phyloP scores from a whole-genome alignment of 2,888 invertebrate species.

The Lochmaea capreae region DNA sequence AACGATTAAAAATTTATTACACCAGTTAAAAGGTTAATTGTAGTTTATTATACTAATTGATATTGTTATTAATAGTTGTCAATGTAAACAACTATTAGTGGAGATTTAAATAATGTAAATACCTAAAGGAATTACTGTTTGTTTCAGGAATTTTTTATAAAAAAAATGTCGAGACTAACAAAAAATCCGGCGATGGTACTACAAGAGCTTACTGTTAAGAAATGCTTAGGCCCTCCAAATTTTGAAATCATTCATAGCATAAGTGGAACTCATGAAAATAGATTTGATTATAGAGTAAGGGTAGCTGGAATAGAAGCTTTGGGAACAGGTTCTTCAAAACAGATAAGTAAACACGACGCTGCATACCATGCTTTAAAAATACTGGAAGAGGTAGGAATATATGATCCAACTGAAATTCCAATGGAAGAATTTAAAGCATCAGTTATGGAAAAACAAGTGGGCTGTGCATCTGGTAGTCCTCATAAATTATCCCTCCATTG shows the following conservation, averaged over 20 bases:
- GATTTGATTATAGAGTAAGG: constrained; percentile 66
- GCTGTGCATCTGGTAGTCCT: constrained; percentile 25
- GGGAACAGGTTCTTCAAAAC: constrained; percentile 66
- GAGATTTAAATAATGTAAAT: too few relatives aligned
- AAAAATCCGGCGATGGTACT: constrained; percentile 76
- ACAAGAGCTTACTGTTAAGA: constrained; percentile 74
- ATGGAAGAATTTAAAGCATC: constrained; percentile 53
- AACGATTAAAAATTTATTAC: too few relatives aligned
- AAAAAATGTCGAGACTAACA: constrained; percentile 51
- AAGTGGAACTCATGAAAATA: constrained; percentile 64
- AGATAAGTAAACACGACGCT: constrained; percentile 73
- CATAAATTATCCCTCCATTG: constrained; percentile 43
- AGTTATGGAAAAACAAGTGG: constrained; percentile 35
- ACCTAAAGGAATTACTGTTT: too few relatives aligned
- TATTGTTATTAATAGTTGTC: too few relatives aligned
- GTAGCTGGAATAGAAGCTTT: constrained; percentile 60
- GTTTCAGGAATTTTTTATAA: too few relatives aligned
- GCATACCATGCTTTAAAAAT: constrained; percentile 67
- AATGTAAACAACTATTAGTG: too few relatives aligned
- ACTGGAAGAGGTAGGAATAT: constrained; percentile 62
- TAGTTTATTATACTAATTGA: too few relatives aligned
- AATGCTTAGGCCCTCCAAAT: constrained; percentile 66
- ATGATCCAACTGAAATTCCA: constrained; percentile 56
- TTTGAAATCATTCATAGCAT: constrained; percentile 63
- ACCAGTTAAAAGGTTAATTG: too few relatives aligned